Percentiles rank a stretch among this genome's conserved stretches.
Conservation (phyloP, 2,113 vertebrate species). For the Scomber japonicus region DNA sequence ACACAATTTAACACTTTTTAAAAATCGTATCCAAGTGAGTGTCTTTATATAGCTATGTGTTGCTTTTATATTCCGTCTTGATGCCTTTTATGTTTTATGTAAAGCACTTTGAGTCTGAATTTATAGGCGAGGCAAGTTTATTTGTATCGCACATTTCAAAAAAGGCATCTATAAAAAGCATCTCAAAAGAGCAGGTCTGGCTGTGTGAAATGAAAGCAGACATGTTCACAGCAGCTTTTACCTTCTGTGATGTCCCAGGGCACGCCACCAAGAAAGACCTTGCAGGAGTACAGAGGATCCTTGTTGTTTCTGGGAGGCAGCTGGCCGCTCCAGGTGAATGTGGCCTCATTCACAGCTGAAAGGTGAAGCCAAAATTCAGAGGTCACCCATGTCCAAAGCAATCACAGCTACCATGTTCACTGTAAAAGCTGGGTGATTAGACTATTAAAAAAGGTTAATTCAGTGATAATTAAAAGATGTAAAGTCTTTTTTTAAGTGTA, state of each 20-base stretch:
- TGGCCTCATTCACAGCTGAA: conserved; percentile 96
- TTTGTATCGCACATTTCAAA: no score
- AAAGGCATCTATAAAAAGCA: neutral
- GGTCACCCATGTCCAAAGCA: neutral
- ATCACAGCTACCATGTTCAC: neutral
- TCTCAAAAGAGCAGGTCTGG: neutral
- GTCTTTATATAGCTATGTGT: no score
- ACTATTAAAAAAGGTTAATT: neutral
- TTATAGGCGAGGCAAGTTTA: no score
- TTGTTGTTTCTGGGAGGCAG: conserved; percentile 97
- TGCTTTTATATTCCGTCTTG: no score
- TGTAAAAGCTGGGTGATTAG: neutral
- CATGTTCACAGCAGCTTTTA: conserved; percentile 47
- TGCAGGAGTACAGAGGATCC: conserved; percentile 97
- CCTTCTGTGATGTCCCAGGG: conserved; percentile 99
- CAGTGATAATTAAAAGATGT: no score
- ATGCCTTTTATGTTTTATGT: no score
- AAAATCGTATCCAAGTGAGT: no score
- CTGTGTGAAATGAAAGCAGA: neutral
- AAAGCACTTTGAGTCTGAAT: no score
- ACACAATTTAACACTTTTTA: no score
- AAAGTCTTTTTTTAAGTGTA: conserved; percentile 51
- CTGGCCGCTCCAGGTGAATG: conserved; percentile 97
- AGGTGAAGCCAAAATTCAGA: neutral
- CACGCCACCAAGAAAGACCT: conserved; percentile 97